Conservation (phyloP, 2,113 vertebrate species). For the Spea bombifrons region DNA sequence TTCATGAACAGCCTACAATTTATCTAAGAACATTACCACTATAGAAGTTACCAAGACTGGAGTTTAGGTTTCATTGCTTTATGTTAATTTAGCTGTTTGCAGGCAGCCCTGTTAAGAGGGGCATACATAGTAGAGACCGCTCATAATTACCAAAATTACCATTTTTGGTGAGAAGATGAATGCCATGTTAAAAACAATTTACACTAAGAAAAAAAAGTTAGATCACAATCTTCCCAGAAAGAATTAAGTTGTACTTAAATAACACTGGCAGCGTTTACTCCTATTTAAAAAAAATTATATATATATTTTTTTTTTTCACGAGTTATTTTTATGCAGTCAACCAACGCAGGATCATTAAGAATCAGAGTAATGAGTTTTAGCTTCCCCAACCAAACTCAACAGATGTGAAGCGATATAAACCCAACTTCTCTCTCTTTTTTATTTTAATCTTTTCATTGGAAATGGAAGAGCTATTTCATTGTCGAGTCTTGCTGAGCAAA, state of each 20-base stretch:
- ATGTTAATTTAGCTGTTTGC: too few species aligned
- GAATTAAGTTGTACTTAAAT: too few species aligned
- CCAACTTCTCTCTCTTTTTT: not conserved
- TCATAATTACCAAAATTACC: not conserved
- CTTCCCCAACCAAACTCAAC: conserved; percentile 22
- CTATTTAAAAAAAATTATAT: not conserved
- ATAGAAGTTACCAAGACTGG: too few species aligned
- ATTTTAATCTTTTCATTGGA: conserved; percentile 23
- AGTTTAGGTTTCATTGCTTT: too few species aligned
- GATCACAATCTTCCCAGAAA: not conserved
- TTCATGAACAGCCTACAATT: too few species aligned
- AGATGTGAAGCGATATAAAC: conserved; percentile 42
- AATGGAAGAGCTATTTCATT: conserved; percentile 22
- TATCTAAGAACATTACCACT: too few species aligned
- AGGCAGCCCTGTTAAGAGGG: too few species aligned
- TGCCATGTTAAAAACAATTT: not conserved
- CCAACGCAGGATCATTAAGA: conserved; percentile 25
- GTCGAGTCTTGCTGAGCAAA: conserved; percentile 26
- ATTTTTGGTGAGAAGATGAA: not conserved
- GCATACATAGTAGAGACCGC: too few species aligned
- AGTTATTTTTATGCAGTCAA: conserved; percentile 35
- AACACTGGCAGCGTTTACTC: not conserved
- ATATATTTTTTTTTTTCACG: not conserved
- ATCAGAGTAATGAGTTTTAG: conserved; percentile 31
- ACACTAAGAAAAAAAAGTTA: not conserved